Conservation (phyloP, 2,797 vertebrate species). For the Labroides dimidiatus region DNA sequence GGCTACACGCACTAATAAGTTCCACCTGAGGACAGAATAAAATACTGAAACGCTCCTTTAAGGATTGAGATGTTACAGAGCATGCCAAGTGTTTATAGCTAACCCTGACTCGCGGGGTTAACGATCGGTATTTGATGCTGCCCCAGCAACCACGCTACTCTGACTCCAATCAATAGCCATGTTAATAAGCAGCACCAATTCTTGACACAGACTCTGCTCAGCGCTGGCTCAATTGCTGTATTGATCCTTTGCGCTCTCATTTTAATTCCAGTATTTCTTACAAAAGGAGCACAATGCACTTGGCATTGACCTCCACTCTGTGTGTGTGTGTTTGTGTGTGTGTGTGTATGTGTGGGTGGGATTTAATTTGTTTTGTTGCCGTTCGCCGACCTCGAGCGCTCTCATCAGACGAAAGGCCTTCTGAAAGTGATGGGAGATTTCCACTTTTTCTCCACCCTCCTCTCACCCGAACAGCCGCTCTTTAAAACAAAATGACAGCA, state of each 20-base stretch:
- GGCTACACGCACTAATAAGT: conserved; percentile 40
- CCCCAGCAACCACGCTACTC: conserved; percentile 60
- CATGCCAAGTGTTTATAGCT: conserved; percentile 70
- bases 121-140: conserved; percentile 74
- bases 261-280: conserved; percentile 80
- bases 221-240: conserved; percentile 75
- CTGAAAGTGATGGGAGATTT: conserved; percentile 20
- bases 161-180: conserved; percentile 81
- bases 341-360: conserved; percentile 17
- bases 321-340: conserved; percentile 53
- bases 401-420: conserved; percentile 33
- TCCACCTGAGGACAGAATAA: conserved; percentile 24
- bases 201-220: conserved; percentile 72
- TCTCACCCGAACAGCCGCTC: background rate
- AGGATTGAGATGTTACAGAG: conserved; percentile 65
- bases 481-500: conserved; percentile 15
- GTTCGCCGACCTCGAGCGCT: conserved; percentile 47
- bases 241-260: conserved; percentile 73
- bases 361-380: conserved; percentile 62
- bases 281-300: conserved; percentile 68
- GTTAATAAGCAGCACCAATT: conserved; percentile 81
- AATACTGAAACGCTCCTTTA: conserved; percentile 39
- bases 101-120: conserved; percentile 69
- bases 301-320: conserved; percentile 65
- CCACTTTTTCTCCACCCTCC: conserved; percentile 5